phyloP scores from a whole-genome alignment of 2,113 vertebrate genomes.

The Rhadina sibilatrix region DNA sequence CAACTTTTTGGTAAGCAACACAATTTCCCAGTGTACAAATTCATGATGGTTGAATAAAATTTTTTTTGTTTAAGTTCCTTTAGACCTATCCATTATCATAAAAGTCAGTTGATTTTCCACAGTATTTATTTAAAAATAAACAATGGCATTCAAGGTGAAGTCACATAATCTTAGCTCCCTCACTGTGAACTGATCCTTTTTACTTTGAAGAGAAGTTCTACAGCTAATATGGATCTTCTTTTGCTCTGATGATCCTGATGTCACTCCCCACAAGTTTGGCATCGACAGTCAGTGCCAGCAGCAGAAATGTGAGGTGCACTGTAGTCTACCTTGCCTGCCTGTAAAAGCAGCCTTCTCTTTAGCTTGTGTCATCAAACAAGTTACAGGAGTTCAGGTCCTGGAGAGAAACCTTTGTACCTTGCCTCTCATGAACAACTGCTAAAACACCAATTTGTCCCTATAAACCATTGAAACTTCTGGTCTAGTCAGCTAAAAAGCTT shows the following conservation, averaged over 20 bases:
- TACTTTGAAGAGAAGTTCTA: background rate
- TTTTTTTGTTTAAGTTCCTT: background rate
- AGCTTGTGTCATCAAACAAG: background rate
- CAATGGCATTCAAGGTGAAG: background rate
- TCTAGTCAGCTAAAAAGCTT: background rate
- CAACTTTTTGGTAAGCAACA: background rate
- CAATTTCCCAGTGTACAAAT: background rate
- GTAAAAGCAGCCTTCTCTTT: background rate
- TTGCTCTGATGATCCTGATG: background rate
- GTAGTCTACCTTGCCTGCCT: background rate
- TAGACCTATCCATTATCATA: background rate
- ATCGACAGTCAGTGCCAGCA: background rate
- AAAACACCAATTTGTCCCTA: background rate
- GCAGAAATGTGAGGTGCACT: fast-evolving
- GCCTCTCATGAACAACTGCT: background rate
- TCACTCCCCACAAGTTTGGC: background rate
- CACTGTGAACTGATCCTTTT: background rate
- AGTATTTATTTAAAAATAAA: background rate
- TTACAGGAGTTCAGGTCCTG: background rate
- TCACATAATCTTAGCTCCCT: background rate
- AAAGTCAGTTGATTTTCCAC: background rate
- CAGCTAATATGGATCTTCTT: background rate
- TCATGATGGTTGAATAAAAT: background rate
- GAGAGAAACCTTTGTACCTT: background rate
- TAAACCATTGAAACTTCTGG: background rate